These are phyloP conservation scores for Pipistrellus nathusii DNA, from an alignment of 2,797 vertebrate species.

Conservation along the genomic window DNA sequence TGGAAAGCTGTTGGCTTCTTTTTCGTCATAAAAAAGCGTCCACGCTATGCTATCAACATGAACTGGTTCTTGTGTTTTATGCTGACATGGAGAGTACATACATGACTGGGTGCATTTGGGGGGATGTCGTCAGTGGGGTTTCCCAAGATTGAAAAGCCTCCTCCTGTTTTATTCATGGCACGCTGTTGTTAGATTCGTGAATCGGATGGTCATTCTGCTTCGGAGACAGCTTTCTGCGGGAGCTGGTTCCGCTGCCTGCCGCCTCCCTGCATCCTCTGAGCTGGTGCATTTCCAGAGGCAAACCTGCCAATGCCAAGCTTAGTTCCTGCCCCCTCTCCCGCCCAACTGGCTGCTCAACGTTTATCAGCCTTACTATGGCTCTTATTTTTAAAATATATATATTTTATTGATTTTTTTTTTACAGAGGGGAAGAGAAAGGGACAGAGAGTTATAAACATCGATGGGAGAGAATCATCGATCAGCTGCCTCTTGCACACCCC, in stretches of 20 bases:
- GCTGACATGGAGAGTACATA: background rate
- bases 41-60: background rate
- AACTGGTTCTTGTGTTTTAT: background rate
- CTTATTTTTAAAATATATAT: background rate
- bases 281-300: background rate
- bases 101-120: background rate
- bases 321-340: accelerated
- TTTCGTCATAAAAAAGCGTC: background rate
- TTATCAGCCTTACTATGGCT: no score
- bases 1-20: background rate
- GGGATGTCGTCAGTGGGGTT: background rate
- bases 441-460: no score
- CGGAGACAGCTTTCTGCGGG: background rate
- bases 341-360: background rate
- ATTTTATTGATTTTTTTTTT: no score
- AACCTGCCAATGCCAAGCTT: accelerated
- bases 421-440: no score
- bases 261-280: background rate
- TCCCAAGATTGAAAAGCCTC: background rate
- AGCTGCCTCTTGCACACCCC: no score
- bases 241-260: accelerated
- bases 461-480: no score
- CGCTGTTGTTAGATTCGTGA: background rate
- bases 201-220: background rate
- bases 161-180: background rate